These are phyloP conservation scores for Pangasianodon gigas DNA, from an alignment of 2,113 vertebrate genomes.

Conservation along the genomic window DNA sequence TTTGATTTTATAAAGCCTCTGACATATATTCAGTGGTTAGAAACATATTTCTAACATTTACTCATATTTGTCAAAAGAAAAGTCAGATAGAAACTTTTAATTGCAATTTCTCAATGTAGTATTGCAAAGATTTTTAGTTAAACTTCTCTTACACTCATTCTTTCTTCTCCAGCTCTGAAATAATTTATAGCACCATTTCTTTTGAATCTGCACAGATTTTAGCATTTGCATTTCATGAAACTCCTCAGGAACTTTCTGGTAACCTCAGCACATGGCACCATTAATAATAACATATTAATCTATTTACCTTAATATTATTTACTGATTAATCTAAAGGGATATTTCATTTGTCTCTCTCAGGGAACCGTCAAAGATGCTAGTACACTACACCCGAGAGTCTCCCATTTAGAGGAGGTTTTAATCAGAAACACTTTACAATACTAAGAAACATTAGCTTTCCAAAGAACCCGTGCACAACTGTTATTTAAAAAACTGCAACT, in stretches of 20 bases:
- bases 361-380: no score
- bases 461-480: neutral
- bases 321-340: no score
- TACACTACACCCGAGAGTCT: no score
- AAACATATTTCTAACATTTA: neutral
- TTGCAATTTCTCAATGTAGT: neutral
- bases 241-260: neutral
- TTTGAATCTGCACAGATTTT: neutral
- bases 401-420: neutral
- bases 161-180: neutral
- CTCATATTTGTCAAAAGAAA: neutral
- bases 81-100: neutral
- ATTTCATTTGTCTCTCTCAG: no score
- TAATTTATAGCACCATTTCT: no score
- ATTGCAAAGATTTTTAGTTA: neutral
- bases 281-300: neutral
- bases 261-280: neutral
- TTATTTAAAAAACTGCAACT: neutral
- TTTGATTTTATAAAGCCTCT: neutral
- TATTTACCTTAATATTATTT: no score
- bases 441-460: no score
- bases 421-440: neutral
- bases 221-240: neutral
- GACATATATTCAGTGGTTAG: neutral
- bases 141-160: neutral